Conservation (phyloP, 2,888 invertebrate species). For the Hololepta plana region DNA sequence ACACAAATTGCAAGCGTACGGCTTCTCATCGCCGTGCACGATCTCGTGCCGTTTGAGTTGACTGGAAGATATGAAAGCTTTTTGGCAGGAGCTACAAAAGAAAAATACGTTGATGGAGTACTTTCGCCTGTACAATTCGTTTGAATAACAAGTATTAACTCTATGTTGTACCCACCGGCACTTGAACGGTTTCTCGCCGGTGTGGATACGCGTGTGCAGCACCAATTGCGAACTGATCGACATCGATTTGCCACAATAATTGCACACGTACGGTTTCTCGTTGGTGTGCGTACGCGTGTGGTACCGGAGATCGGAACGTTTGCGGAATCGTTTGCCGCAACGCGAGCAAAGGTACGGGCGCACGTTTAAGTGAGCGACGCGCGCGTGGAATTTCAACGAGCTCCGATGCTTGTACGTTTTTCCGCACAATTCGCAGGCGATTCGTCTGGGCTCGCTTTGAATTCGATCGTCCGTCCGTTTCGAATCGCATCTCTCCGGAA, state of each 20-base stretch:
- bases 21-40: constrained; percentile 17
- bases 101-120: too few species aligned
- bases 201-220: constrained; percentile 18
- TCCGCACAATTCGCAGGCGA: constrained; percentile 18
- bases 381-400: constrained; percentile 19
- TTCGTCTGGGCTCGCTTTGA: too few species aligned
- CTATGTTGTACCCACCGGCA: constrained; percentile 11
- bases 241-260: constrained; percentile 21
- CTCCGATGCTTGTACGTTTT: constrained; percentile 19
- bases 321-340: constrained; percentile 15
- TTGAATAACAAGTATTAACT: neutral
- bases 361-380: constrained; percentile 20
- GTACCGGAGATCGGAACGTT: constrained; percentile 19
- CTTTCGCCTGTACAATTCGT: neutral
- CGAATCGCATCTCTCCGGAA: too few species aligned
- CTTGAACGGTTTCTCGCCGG: constrained; percentile 18
- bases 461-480: too few species aligned
- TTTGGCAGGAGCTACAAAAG: constrained; percentile 14
- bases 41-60: constrained; percentile 16
- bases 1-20: constrained; percentile 17
- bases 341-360: constrained; percentile 16
- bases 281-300: constrained; percentile 24
- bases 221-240: constrained; percentile 21
- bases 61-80: constrained; percentile 16
- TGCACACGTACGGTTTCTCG: constrained; percentile 23